A percentile compares a stretch with the other conserved stretches of the same genome.
phyloP scores from a whole-genome alignment of 2,888 invertebrate genomes.

The Scaptomyza polygonia region DNA sequence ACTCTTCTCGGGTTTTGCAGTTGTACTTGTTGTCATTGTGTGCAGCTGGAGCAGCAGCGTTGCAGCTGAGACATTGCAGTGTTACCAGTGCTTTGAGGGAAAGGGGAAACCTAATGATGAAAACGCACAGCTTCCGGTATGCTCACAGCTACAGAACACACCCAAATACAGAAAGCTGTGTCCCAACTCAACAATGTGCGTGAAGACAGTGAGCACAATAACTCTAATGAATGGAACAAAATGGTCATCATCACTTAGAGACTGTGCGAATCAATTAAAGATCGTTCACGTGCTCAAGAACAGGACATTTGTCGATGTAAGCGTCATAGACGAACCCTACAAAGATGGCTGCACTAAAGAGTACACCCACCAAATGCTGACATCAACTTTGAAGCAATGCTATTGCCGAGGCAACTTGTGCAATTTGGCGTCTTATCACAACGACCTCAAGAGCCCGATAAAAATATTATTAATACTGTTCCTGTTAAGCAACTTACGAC shows the following conservation, averaged over 20 bases:
- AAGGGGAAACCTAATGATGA: background rate
- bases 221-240: slow-evolving; percentile 1
- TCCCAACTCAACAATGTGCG: slow-evolving; percentile 60
- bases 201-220: slow-evolving; percentile 5
- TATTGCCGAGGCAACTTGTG: slow-evolving; percentile 51
- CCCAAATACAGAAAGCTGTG: slow-evolving; percentile 23
- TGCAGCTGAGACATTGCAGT: slow-evolving; percentile 28
- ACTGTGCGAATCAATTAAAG: slow-evolving; percentile 47
- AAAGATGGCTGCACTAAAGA: slow-evolving; percentile 32
- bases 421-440: slow-evolving; percentile 32
- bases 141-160: slow-evolving; percentile 18
- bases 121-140: background rate
- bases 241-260: slow-evolving; percentile 20
- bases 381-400: slow-evolving; percentile 21
- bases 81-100: slow-evolving; percentile 27
- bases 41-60: background rate
- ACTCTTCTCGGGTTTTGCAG: slow-evolving; percentile 17
- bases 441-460: slow-evolving; percentile 14
- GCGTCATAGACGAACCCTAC: slow-evolving; percentile 33
- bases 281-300: rapidly evolving
- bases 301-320: background rate
- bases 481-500: slow-evolving; percentile 24
- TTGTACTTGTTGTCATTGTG: slow-evolving; percentile 15
- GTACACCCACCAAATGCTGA: background rate
- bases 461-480: slow-evolving; percentile 13